phyloP scores from a whole-genome alignment of 2,888 invertebrate genomes.

The Geotrupes spiniger region DNA sequence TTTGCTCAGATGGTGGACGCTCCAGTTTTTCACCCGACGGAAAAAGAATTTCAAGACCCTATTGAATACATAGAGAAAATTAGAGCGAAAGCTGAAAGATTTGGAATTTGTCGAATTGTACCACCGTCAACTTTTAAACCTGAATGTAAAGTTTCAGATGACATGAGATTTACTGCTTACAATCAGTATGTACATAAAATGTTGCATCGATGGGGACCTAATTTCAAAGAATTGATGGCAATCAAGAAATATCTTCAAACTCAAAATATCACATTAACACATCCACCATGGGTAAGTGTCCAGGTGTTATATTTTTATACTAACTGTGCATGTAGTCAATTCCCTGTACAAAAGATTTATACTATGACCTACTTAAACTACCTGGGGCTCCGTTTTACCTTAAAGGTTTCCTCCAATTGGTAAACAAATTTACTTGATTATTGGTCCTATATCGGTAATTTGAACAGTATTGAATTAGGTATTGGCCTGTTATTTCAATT shows the following conservation, averaged over 20 bases:
- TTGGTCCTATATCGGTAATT: no score
- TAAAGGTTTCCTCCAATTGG: no score
- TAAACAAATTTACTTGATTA: no score
- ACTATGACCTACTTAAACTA: no score
- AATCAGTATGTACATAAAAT: constrained; percentile 90
- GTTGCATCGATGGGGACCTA: constrained; percentile 85
- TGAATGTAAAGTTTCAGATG: constrained; percentile 79
- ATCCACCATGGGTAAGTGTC: constrained; percentile 71
- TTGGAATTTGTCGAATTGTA: constrained; percentile 84
- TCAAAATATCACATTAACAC: constrained; percentile 70
- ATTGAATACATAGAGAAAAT: constrained; percentile 81
- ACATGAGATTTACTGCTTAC: constrained; percentile 81
- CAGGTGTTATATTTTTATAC: constrained; percentile 5
- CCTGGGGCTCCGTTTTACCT: no score
- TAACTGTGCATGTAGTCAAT: background rate
- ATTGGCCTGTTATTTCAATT: no score
- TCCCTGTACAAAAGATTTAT: background rate
- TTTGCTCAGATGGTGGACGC: constrained; percentile 66
- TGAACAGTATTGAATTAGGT: no score
- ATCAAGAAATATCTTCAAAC: constrained; percentile 78
- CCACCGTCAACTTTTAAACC: constrained; percentile 78
- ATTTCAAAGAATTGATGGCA: constrained; percentile 78
- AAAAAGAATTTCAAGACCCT: constrained; percentile 84
- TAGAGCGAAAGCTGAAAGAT: constrained; percentile 69
- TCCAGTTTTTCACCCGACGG: constrained; percentile 76